Evolutionary conservation across 2,113 vertebrate genomes (phyloP), one percentile per base, ranked within the genome.

Genomic region (Puntigrus tetrazona): DNA sequence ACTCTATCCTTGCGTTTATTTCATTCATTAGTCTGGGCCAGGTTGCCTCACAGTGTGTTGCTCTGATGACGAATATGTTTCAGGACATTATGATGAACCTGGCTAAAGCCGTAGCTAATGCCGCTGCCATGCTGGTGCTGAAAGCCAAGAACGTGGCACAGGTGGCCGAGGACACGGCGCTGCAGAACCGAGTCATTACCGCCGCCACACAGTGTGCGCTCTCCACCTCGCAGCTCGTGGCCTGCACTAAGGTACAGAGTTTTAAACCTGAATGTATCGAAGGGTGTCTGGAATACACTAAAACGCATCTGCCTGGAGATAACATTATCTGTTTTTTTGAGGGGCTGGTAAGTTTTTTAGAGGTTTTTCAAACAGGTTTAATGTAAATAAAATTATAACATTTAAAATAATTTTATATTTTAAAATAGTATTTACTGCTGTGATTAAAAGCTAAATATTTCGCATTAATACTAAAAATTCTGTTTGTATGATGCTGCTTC

Each of bases 71-170:
- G 29, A 72, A 65, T 70, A 38, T 78, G 88, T 92, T 90, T 41
- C 87, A 94, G 98, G 98, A 99, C 87, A 96, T 98, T 57, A 94
- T 99, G 92, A 99, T 99, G 98, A 99, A 96, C 91, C 93, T 99
- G 92, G 98, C 98, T 89, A 99, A 99, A 93, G 97, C 98, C 2
- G 98, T 99, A 78, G 98, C 98, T 88, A 99, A 99, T 0, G 98
- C 98, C 38, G 98, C 98, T 63, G 98, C 98, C 90, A 98, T 99
- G 97, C 86, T 99, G 83, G 98, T 99, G 59, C 94, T 99, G 72
- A 99, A 99, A 90, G 97, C 98, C 75, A 99, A 99, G 94, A 99
- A 99, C 0, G 98, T 99, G 10, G 98, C 98, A 0, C 98, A 99
- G 91, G 97, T 97, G 67, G 96, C 98, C 0, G 98, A 99, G 89